phyloP scores from a whole-genome alignment of 2,888 invertebrate species.

The Melieria omissa region DNA sequence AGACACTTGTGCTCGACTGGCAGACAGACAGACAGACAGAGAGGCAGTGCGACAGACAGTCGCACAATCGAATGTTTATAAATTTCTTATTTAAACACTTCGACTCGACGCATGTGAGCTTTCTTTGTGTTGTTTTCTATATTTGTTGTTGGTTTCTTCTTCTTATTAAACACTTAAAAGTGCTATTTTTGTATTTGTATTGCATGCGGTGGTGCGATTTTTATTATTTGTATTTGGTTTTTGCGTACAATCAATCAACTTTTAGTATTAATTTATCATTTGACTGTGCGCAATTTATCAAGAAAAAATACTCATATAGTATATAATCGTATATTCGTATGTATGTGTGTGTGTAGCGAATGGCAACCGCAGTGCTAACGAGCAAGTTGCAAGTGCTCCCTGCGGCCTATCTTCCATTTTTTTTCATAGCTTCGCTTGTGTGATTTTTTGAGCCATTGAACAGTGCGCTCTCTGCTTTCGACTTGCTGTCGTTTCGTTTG shows the following conservation, averaged over 20 bases:
- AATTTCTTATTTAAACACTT: conserved; percentile 1
- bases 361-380: background rate
- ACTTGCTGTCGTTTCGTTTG: too few relatives aligned
- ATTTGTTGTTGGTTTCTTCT: background rate
- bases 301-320: conserved; percentile 15
- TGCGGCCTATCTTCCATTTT: too few relatives aligned
- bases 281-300: conserved; percentile 33
- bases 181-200: background rate
- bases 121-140: background rate
- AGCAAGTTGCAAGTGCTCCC: too few relatives aligned
- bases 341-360: conserved; percentile 6
- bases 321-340: background rate
- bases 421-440: too few relatives aligned
- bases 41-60: too few relatives aligned
- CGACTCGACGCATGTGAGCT: background rate
- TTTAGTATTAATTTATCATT: conserved; percentile 55
- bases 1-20: too few relatives aligned
- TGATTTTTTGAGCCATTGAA: too few relatives aligned
- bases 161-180: background rate
- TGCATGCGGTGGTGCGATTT: background rate
- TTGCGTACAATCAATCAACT: conserved; percentile 54
- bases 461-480: too few relatives aligned
- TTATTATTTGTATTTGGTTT: background rate
- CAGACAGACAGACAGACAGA: too few relatives aligned
- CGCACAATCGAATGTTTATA: background rate